Conservation (phyloP, 2,113 vertebrate genomes). For the Brevimyrus niger region DNA sequence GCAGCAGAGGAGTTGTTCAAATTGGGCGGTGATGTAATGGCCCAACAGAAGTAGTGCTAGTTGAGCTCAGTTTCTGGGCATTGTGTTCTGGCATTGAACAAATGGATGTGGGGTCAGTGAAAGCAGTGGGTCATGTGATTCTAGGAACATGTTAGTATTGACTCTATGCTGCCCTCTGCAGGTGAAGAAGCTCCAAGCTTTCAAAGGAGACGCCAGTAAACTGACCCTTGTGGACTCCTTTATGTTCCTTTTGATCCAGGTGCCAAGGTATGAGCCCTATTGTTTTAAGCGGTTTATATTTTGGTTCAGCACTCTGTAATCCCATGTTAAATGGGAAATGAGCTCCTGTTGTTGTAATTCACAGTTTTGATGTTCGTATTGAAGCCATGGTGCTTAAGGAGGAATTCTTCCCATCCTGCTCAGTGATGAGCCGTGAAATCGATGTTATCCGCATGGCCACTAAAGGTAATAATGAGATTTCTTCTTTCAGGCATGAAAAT, state of each 20-base stretch:
- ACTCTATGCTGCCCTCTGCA: constrained; percentile 42
- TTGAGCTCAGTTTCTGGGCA: not conserved
- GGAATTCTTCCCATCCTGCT: constrained; percentile 79
- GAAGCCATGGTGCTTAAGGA: constrained; percentile 90
- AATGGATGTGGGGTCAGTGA: not conserved
- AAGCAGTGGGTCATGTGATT: not conserved
- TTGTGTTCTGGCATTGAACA: not conserved
- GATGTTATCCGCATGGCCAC: constrained; percentile 73
- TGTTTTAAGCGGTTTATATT: not conserved
- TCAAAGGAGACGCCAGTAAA: constrained; percentile 81
- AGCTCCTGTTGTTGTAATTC: constrained; percentile 35
- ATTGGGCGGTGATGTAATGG: not conserved
- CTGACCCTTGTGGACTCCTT: constrained; percentile 91
- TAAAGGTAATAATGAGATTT: constrained; percentile 66
- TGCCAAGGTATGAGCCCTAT: constrained; percentile 76
- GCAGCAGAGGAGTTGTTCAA: not conserved
- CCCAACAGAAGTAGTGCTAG: not conserved
- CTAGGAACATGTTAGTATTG: not conserved
- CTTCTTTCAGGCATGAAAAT: not conserved
- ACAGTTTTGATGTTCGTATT: constrained; percentile 82
- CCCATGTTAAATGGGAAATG: not conserved
- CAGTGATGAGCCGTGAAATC: constrained; percentile 75
- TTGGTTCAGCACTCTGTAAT: not conserved
- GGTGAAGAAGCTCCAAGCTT: constrained; percentile 82
- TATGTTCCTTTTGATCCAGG: constrained; percentile 83